A percentile compares a stretch with the other conserved stretches of the same genome.
phyloP scores from a whole-genome alignment of 2,888 invertebrate genomes.

The Noctua fimbriata region DNA sequence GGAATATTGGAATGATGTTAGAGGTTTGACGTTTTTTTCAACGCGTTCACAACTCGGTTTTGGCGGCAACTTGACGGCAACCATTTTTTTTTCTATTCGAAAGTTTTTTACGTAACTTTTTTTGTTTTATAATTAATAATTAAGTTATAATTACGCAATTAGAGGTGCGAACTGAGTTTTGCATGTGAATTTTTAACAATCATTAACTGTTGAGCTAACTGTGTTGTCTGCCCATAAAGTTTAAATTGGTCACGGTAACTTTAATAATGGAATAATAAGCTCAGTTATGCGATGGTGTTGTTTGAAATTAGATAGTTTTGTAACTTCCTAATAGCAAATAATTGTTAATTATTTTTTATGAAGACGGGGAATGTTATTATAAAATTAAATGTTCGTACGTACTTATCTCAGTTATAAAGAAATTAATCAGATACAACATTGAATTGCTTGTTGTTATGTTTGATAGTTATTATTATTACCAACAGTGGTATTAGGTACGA shows the following conservation, averaged over 20 bases:
- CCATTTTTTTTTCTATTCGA: conserved; percentile 43
- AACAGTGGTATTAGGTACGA: not conserved
- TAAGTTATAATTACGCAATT: conserved; percentile 70
- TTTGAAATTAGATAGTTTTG: conserved; percentile 60
- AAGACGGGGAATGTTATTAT: conserved; percentile 28
- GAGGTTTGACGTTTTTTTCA: conserved; percentile 74
- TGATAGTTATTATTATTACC: conserved; percentile 1
- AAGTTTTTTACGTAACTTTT: conserved; percentile 61
- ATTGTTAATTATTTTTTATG: conserved; percentile 44
- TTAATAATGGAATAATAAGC: conserved; percentile 63
- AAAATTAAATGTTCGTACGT: conserved; percentile 36
- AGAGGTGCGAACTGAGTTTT: conserved; percentile 67
- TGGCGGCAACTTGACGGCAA: conserved; percentile 61
- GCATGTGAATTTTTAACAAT: conserved; percentile 71
- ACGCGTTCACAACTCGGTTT: conserved; percentile 71
- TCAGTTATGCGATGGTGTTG: conserved; percentile 49
- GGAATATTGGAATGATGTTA: conserved; percentile 71
- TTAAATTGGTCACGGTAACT: conserved; percentile 64
- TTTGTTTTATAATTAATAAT: conserved; percentile 60
- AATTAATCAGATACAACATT: conserved; percentile 7
- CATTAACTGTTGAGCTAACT: conserved; percentile 70
- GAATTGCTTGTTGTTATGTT: conserved; percentile 9
- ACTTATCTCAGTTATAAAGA: conserved; percentile 3
- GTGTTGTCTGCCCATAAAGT: conserved; percentile 61
- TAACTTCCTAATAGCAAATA: conserved; percentile 54